Percentiles rank a stretch among this genome's conserved stretches.
These are phyloP conservation scores for Cremastobaeus sp. DNA, from an alignment of 2,888 invertebrate species.

Conservation along the genomic window DNA sequence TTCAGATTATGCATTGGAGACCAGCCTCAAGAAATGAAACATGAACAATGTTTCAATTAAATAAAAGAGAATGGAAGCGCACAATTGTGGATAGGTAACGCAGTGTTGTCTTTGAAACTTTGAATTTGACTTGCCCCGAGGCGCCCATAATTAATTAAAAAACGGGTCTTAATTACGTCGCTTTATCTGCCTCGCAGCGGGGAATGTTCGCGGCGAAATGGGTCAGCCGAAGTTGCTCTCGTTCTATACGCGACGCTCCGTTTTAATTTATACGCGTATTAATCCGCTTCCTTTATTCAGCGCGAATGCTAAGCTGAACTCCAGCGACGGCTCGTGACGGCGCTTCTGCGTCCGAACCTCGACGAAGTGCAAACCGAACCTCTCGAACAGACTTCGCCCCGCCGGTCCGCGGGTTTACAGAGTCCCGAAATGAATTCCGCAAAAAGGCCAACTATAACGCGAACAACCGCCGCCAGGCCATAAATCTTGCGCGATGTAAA, in stretches of 20 bases:
- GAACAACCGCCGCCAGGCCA: conserved; percentile 3
- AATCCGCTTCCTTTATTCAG: conserved; percentile 53
- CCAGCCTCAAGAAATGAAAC: not conserved
- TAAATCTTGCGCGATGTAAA: conserved; percentile 28
- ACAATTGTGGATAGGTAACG: too few species aligned
- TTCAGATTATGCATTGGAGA: too few species aligned
- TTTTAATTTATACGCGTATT: conserved; percentile 54
- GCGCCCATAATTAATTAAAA: conserved; percentile 11
- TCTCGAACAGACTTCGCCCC: too few species aligned
- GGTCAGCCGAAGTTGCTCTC: too few species aligned
- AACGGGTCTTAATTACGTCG: not conserved
- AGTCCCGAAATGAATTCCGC: too few species aligned
- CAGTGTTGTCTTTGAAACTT: not conserved
- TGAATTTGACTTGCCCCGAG: not conserved
- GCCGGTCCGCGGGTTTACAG: too few species aligned
- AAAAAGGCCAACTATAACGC: too few species aligned
- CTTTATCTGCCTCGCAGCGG: not conserved
- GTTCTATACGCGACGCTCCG: too few species aligned
- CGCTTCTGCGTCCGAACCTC: conserved; percentile 40
- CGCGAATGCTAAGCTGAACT: conserved; percentile 49
- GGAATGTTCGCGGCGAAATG: conserved; percentile 23
- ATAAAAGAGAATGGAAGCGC: too few species aligned
- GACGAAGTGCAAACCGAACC: too few species aligned
- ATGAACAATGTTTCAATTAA: conserved; percentile 16
- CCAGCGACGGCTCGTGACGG: too few species aligned